Percentiles rank a stretch among this genome's conserved stretches.
Evolutionary conservation across 2,113 vertebrate species (phyloP).

Genomic region (Pardalotus punctatus): DNA sequence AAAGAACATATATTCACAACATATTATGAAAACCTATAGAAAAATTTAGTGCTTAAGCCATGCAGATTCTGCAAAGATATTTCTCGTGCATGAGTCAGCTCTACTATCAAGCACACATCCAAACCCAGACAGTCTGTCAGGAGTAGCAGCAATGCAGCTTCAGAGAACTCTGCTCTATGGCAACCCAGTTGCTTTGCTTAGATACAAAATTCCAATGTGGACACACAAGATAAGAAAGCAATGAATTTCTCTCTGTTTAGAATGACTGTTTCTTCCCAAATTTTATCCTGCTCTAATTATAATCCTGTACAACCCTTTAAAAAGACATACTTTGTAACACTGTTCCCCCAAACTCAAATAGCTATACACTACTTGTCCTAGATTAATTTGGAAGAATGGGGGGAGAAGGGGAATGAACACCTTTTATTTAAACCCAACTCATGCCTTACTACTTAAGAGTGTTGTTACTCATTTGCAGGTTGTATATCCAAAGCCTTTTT

Average conservation of each 20-base stretch:
- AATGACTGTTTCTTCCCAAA: not conserved
- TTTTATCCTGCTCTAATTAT: not conserved
- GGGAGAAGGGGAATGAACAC: not conserved
- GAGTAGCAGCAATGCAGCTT: not conserved
- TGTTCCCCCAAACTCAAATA: not conserved
- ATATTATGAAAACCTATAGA: not conserved
- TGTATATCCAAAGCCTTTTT: not conserved
- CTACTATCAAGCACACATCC: not conserved
- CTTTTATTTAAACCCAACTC: not conserved
- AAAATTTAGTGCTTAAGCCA: not conserved
- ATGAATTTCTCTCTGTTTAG: not conserved
- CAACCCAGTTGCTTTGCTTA: not conserved
- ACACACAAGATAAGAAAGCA: not conserved
- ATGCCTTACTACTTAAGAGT: not conserved
- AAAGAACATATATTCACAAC: not conserved
- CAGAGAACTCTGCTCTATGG: not conserved
- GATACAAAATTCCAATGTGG: not conserved
- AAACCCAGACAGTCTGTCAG: not conserved
- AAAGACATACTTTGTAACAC: not conserved
- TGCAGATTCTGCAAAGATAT: not conserved
- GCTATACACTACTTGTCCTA: not conserved
- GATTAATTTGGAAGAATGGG: not conserved
- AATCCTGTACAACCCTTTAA: not conserved
- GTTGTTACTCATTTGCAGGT: not conserved
- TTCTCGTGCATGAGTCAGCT: rapidly evolving